Evolutionary conservation across 2,888 invertebrate species (phyloP).

Genomic region (Eilema depressum): DNA sequence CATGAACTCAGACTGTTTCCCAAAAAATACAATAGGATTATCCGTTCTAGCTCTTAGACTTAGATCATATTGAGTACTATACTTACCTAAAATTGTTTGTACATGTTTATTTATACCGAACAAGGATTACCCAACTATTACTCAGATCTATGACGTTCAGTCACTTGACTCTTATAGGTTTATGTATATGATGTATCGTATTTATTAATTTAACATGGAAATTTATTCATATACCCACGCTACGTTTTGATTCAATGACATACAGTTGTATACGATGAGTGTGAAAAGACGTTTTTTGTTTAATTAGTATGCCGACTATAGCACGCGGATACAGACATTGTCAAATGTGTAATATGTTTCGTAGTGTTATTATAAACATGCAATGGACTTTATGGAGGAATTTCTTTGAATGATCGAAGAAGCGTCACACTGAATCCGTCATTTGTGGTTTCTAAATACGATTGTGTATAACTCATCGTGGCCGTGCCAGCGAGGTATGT

Average conservation of each 20-base stretch:
- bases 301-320: conserved; percentile 27
- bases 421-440: conserved; percentile 59
- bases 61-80: neutral
- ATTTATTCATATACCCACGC: conserved; percentile 61
- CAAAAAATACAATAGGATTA: neutral
- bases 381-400: conserved; percentile 59
- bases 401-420: conserved; percentile 55
- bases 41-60: neutral
- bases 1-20: neutral
- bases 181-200: conserved; percentile 28
- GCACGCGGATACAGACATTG: conserved; percentile 25
- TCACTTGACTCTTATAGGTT: conserved; percentile 20
- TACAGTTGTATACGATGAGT: conserved; percentile 47
- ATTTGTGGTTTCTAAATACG: conserved; percentile 63
- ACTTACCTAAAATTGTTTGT: neutral
- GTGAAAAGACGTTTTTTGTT: conserved; percentile 46
- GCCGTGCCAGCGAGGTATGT: conserved; percentile 63
- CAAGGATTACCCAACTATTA: conserved; percentile 32
- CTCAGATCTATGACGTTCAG: conserved; percentile 32
- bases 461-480: conserved; percentile 49
- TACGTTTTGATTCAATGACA: conserved; percentile 53
- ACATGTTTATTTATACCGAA: conserved; percentile 4
- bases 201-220: conserved; percentile 49
- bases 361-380: conserved; percentile 57
- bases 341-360: conserved; percentile 38